Evolutionary conservation across 2,113 vertebrate species (phyloP).

Genomic region (Spheniscus mendiculus): DNA sequence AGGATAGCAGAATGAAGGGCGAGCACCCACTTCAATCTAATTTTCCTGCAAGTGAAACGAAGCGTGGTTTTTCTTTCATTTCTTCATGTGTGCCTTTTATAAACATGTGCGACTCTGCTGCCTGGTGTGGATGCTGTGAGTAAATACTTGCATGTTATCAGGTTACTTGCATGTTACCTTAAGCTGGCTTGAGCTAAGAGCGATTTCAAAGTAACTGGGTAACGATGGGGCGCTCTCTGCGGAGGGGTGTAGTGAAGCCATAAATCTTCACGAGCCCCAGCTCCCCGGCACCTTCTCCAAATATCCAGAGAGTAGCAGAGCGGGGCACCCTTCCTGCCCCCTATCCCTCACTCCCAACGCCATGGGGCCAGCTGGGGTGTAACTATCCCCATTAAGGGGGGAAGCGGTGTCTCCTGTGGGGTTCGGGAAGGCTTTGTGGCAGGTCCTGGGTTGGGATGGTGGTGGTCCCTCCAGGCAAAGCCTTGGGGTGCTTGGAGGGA

Average conservation of each 20-base stretch:
- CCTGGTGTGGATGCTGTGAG: constrained; percentile 27
- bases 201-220: background rate
- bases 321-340: rapidly evolving
- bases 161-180: constrained; percentile 40
- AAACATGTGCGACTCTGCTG: constrained; percentile 9
- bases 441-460: background rate
- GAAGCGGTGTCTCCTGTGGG: rapidly evolving
- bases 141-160: background rate
- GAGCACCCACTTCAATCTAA: background rate
- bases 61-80: constrained; percentile 58
- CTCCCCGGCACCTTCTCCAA: background rate
- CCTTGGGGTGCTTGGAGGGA: background rate
- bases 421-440: background rate
- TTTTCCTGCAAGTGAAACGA: constrained; percentile 5
- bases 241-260: background rate
- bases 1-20: background rate
- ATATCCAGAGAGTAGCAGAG: background rate
- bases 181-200: background rate
- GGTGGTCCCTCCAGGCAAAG: background rate
- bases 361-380: background rate
- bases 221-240: rapidly evolving
- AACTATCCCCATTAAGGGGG: background rate
- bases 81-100: constrained; percentile 31
- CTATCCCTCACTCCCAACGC: rapidly evolving
- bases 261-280: background rate